Percentiles rank a stretch among this genome's conserved stretches.
Evolutionary conservation across 2,113 vertebrate species (phyloP).

Genomic region (Pollachius pollachius): DNA sequence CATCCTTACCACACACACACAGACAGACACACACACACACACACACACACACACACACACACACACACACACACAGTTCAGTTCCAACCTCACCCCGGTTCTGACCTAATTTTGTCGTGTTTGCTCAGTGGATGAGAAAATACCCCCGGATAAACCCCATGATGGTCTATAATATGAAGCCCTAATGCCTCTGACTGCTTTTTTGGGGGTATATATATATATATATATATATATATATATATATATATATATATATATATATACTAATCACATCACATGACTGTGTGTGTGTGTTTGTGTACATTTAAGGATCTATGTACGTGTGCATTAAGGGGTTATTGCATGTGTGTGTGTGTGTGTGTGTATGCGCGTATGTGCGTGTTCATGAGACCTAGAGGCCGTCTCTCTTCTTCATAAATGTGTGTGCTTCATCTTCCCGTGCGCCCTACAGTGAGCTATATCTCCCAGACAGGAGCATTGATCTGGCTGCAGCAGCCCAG

Average conservation of each 20-base stretch:
- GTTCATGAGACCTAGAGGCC: conserved; percentile 34
- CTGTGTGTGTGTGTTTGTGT: too few relatives aligned
- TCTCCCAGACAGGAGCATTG: conserved; percentile 66
- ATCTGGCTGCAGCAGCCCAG: conserved; percentile 48
- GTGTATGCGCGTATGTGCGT: too few relatives aligned
- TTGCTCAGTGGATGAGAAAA: conserved; percentile 46
- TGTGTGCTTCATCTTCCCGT: conserved; percentile 30
- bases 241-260: background rate
- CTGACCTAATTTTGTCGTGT: conserved; percentile 47
- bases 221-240: background rate
- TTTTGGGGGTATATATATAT: background rate
- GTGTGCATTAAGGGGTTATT: too few relatives aligned
- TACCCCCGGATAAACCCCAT: conserved; percentile 24
- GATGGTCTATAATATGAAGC: conserved; percentile 42
- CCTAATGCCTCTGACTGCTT: conserved; percentile 33
- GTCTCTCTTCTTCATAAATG: conserved; percentile 59
- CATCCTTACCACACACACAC: conserved; percentile 8
- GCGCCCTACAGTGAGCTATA: conserved; percentile 47
- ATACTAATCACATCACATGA: too few relatives aligned
- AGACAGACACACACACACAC: background rate
- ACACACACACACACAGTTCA: background rate
- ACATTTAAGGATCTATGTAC: too few relatives aligned
- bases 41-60: background rate
- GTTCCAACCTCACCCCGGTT: conserved; percentile 14
- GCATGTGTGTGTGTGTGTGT: too few relatives aligned